These are phyloP conservation scores for Entelurus aequoreus DNA, from an alignment of 2,113 vertebrate species.

Conservation along the genomic window DNA sequence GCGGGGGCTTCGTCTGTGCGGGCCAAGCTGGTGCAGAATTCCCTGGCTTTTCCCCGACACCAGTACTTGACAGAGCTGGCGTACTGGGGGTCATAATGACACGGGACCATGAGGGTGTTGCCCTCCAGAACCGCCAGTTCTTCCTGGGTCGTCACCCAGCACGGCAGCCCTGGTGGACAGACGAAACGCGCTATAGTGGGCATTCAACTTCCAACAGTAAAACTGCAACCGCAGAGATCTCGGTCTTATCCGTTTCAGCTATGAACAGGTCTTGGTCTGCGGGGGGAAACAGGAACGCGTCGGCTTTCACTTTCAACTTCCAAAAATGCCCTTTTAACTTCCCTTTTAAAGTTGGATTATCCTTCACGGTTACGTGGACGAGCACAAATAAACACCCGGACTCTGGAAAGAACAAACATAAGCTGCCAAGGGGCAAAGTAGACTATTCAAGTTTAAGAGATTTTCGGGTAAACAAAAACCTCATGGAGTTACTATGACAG, in stretches of 20 bases:
- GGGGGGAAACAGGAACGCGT: neutral
- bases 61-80: slow-evolving; percentile 69
- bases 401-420: slow-evolving; percentile 42
- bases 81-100: slow-evolving; percentile 65
- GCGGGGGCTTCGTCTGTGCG: slow-evolving; percentile 43
- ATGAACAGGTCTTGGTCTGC: slow-evolving; percentile 10
- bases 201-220: neutral
- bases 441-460: slow-evolving; percentile 15
- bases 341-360: slow-evolving; percentile 33
- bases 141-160: slow-evolving; percentile 38
- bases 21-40: slow-evolving; percentile 64
- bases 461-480: neutral
- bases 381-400: slow-evolving; percentile 30
- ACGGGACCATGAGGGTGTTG: slow-evolving; percentile 51
- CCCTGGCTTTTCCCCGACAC: slow-evolving; percentile 55
- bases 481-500: neutral
- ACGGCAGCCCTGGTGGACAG: slow-evolving; percentile 39
- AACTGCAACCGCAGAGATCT: neutral
- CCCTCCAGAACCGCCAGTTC: slow-evolving; percentile 58
- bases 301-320: slow-evolving; percentile 22
- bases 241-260: too few relatives aligned
- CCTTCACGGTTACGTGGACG: slow-evolving; percentile 6
- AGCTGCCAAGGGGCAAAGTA: slow-evolving; percentile 27
- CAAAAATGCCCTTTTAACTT: slow-evolving; percentile 12
- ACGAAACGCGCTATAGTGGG: neutral